These are phyloP conservation scores for Eretmocerus hayati DNA, from an alignment of 2,888 invertebrate genomes.

Conservation along the genomic window DNA sequence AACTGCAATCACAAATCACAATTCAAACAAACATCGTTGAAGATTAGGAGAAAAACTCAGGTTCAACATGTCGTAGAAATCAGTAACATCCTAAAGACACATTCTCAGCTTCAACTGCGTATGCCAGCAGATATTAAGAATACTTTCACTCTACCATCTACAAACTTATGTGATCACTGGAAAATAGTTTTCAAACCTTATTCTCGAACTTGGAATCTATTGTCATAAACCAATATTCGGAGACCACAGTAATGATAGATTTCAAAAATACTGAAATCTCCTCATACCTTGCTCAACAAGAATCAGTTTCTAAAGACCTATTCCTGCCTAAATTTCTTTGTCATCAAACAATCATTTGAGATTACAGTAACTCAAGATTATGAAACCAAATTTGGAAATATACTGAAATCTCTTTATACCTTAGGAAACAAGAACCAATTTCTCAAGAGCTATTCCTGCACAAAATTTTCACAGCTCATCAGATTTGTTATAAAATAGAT, in stretches of 20 bases:
- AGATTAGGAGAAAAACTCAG: no score
- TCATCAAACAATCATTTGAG: constrained; percentile 13
- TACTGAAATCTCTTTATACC: constrained; percentile 19
- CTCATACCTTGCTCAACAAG: no score
- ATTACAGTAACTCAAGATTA: constrained; percentile 18
- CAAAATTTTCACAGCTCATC: constrained; percentile 18
- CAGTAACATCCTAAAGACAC: no score
- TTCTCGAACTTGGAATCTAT: constrained; percentile 28
- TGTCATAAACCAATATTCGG: constrained; percentile 8
- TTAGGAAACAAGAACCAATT: constrained; percentile 16
- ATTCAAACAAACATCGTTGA: no score
- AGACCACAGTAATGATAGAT: no score
- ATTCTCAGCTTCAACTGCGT: no score
- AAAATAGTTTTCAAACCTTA: constrained; percentile 23
- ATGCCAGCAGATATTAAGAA: constrained; percentile 16
- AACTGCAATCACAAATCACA: no score
- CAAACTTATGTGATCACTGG: constrained; percentile 17
- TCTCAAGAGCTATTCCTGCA: constrained; percentile 23
- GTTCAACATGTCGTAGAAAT: no score
- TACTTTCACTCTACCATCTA: constrained; percentile 19
- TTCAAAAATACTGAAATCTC: no score
- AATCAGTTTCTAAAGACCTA: no score
- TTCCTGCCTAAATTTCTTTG: no score
- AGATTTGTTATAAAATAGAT: constrained; percentile 24
- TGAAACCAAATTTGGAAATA: constrained; percentile 21